Evolutionary conservation across 2,113 vertebrate species (phyloP).

Genomic region (Verasper variegatus): DNA sequence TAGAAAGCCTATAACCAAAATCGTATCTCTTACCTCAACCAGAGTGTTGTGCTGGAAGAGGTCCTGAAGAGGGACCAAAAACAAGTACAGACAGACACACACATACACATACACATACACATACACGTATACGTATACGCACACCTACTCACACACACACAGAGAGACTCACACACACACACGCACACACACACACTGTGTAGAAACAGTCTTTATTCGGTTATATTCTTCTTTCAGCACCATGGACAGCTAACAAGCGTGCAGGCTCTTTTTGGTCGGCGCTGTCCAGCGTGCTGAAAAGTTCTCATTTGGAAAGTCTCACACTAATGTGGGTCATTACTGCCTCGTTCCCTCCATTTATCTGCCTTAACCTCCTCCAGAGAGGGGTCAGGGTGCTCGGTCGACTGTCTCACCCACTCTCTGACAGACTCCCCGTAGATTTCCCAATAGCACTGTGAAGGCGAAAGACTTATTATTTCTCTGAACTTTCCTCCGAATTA

Average conservation of each 20-base stretch:
- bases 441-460: background rate
- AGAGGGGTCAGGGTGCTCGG: constrained; percentile 1
- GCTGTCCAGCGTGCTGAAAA: constrained; percentile 51
- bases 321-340: constrained; percentile 4
- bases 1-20: too few relatives aligned
- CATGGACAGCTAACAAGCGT: constrained; percentile 33
- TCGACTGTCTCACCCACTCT: background rate
- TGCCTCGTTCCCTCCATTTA: constrained; percentile 28
- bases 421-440: background rate
- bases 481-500: background rate
- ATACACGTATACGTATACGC: too few relatives aligned
- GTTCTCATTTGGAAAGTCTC: constrained; percentile 11
- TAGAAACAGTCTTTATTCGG: background rate
- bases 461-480: background rate
- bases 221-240: constrained; percentile 41
- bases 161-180: background rate
- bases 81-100: too few relatives aligned
- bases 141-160: background rate
- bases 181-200: background rate
- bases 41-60: too few relatives aligned
- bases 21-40: too few relatives aligned
- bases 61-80: too few relatives aligned
- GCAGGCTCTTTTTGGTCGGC: background rate
- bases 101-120: too few relatives aligned
- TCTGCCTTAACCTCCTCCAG: constrained; percentile 20